Evolutionary conservation across 2,113 vertebrate genomes (phyloP).

Genomic region (Pseudorectes ferrugineus): DNA sequence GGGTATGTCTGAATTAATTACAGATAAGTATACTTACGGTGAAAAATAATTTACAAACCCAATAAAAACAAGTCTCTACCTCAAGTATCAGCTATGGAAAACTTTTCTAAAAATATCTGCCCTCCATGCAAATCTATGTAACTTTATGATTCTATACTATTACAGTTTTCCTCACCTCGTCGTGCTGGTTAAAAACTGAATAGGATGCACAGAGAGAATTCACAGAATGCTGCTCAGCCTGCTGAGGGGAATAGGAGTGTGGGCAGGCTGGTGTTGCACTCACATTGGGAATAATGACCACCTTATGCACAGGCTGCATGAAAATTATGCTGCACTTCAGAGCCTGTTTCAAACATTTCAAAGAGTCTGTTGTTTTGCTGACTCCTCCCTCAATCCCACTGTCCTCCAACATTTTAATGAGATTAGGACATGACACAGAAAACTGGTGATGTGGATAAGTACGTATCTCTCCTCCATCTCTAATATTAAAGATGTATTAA

Average conservation of each 20-base stretch:
- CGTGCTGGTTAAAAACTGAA: not conserved
- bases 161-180: not conserved
- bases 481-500: not conserved
- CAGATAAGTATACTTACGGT: not conserved
- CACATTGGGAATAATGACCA: not conserved
- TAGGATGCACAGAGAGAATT: not conserved
- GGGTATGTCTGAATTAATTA: not conserved
- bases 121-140: not conserved
- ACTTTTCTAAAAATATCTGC: not conserved
- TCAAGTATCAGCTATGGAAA: not conserved
- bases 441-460: not conserved
- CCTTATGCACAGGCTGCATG: not conserved
- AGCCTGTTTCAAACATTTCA: not conserved
- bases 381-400: not conserved
- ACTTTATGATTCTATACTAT: not conserved
- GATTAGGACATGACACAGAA: not conserved
- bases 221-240: not conserved
- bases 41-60: not conserved
- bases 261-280: not conserved
- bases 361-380: not conserved
- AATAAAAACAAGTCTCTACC: not conserved
- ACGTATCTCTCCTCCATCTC: not conserved
- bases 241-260: accelerated
- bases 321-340: not conserved
- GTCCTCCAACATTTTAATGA: not conserved